Conservation (phyloP, 1,140 invertebrate species). For the Bacillus rossius region DNA sequence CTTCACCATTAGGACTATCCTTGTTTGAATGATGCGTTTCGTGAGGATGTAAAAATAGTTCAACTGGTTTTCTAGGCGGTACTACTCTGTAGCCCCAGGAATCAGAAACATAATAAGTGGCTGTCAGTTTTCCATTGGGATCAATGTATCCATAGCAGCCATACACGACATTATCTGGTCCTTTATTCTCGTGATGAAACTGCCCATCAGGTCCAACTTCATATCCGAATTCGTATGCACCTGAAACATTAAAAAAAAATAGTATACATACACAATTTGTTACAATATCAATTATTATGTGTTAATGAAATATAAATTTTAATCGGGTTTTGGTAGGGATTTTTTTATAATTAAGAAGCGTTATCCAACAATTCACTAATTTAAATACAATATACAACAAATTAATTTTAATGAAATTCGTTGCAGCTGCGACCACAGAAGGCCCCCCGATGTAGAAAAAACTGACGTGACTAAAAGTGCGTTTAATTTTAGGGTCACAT, state of each 20-base stretch:
- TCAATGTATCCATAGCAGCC: conserved; percentile 74
- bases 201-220: conserved; percentile 65
- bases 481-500: too few relatives aligned
- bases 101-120: conserved; percentile 71
- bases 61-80: conserved; percentile 57
- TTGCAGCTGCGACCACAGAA: not conserved
- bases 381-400: not conserved
- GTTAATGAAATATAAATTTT: not conserved
- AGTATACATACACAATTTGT: not conserved
- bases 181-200: conserved; percentile 70
- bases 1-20: not conserved
- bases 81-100: conserved; percentile 69
- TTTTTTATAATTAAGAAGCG: not conserved
- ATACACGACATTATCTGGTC: conserved; percentile 66
- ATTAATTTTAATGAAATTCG: not conserved
- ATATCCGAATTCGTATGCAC: conserved; percentile 65
- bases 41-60: conserved; percentile 54
- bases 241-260: conserved; percentile 32
- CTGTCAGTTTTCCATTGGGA: conserved; percentile 52
- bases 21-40: conserved; percentile 18
- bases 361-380: not conserved
- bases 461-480: too few relatives aligned
- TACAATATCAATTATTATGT: not conserved
- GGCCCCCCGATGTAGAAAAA: too few relatives aligned
- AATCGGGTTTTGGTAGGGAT: not conserved